Conservation (phyloP, 2,797 vertebrate genomes). For the Ambastaia sidthimunki region DNA sequence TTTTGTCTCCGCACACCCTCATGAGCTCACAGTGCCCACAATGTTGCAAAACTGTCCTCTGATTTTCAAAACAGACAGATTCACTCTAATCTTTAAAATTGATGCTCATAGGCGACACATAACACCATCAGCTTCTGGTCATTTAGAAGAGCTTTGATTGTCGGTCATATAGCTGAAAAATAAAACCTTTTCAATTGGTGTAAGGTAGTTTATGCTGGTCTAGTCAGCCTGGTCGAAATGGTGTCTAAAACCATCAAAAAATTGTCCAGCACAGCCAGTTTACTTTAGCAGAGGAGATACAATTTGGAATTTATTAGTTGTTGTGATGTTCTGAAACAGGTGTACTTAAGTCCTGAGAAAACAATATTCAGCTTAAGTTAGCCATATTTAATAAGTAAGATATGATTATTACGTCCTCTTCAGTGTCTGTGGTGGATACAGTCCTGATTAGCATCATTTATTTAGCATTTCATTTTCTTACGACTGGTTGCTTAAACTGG, state of each 20-base stretch:
- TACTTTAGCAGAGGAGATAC: not conserved
- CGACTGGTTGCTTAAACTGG: not conserved
- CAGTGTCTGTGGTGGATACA: not conserved
- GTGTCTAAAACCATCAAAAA: too few species aligned
- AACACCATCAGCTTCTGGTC: not conserved
- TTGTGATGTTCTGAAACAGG: too few species aligned
- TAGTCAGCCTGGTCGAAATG: too few species aligned
- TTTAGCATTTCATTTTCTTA: constrained; percentile 17
- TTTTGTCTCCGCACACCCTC: not conserved
- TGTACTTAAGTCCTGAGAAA: too few species aligned
- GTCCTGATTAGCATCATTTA: not conserved
- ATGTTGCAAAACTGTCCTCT: not conserved
- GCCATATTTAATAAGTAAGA: not conserved
- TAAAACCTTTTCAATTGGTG: not conserved
- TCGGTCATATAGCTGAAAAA: not conserved
- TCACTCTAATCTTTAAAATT: not conserved
- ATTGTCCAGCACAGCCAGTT: too few species aligned
- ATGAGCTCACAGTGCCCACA: not conserved
- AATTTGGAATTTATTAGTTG: not conserved
- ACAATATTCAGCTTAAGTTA: too few species aligned
- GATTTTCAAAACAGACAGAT: not conserved
- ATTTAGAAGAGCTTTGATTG: not conserved
- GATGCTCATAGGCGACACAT: not conserved
- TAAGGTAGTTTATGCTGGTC: too few species aligned
- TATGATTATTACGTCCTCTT: not conserved